Evolutionary conservation across 2,797 vertebrate species (phyloP), one percentile per base, ranked within the genome.

Genomic region (Tinamus major): DNA sequence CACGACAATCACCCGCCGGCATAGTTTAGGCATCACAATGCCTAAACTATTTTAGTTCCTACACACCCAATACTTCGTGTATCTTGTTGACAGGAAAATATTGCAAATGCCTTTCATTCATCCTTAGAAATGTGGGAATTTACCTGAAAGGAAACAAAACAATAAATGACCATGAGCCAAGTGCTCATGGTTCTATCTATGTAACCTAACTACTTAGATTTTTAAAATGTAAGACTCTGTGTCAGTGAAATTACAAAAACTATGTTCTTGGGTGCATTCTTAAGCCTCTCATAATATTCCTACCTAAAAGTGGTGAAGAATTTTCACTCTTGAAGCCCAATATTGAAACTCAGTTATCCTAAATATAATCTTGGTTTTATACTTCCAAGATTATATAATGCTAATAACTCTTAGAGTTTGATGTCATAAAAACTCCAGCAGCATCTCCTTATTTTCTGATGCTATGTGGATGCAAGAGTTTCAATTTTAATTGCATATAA

Each of bases 11-110:
- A n/a, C n/a, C n/a, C n/a, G n/a, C n/a, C n/a, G n/a, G n/a, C n/a
- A n/a, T n/a, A n/a, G n/a, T n/a, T n/a, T n/a, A n/a, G n/a, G n/a
- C n/a, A n/a, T n/a, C n/a, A n/a, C n/a, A 17, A 58, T 83, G 29
- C 24, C 39, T 89, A 64, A 89, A 48, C 2, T 56, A 56, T 19
- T 56, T 56, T 9, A 3, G 1, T 63, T 71, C n/a, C 15, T 58
- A 21, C 0, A 0, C 6, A n/a, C 6, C 16, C 18, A 70, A 17
- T n/a, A 15, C 13, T 58, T 78, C 10, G 13, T 58, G 5, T 2
- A 1, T 56, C 29, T 51, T 8, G 0, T 6, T 23, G 24, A 37
- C 70, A 51, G 58, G 55, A 82, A 82, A 67, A 5, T 27, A 7
- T 46, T 67, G 24, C 5, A 53, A 2, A 3, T 89, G 29, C 12